Evolutionary conservation across 2,888 invertebrate genomes (phyloP).

Genomic region (Cantharis nigra): DNA sequence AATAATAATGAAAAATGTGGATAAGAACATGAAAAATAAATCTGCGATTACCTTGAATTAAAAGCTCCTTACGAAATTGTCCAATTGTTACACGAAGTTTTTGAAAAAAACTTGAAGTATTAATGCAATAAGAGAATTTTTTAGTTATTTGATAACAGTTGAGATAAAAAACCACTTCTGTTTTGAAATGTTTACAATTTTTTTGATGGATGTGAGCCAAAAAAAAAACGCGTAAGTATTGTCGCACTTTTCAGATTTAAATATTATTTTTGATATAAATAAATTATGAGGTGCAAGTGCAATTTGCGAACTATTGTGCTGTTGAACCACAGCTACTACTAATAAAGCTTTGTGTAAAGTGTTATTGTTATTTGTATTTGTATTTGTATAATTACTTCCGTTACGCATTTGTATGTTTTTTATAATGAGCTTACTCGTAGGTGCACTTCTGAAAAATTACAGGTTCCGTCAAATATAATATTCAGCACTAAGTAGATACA

Average conservation of each 20-base stretch:
- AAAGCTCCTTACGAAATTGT: background rate
- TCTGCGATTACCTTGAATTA: background rate
- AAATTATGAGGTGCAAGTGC: background rate
- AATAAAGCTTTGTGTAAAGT: background rate
- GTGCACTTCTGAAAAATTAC: background rate
- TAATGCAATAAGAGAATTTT: background rate
- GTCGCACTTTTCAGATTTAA: background rate
- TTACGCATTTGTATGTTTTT: background rate
- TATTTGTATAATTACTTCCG: background rate
- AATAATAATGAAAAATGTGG: too few species aligned
- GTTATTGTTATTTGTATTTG: background rate
- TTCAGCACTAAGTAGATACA: background rate
- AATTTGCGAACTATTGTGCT: background rate
- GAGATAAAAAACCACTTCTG: background rate
- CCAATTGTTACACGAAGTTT: background rate
- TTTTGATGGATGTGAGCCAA: background rate
- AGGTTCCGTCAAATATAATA: background rate
- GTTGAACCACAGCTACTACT: background rate
- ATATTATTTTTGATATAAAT: background rate
- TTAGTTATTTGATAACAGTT: background rate
- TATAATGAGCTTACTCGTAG: background rate
- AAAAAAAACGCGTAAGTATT: background rate
- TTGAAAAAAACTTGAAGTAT: background rate
- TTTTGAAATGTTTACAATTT: background rate
- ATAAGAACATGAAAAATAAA: background rate